These are phyloP conservation scores for Thera obeliscata DNA, from an alignment of 2,888 invertebrate genomes.

Conservation along the genomic window DNA sequence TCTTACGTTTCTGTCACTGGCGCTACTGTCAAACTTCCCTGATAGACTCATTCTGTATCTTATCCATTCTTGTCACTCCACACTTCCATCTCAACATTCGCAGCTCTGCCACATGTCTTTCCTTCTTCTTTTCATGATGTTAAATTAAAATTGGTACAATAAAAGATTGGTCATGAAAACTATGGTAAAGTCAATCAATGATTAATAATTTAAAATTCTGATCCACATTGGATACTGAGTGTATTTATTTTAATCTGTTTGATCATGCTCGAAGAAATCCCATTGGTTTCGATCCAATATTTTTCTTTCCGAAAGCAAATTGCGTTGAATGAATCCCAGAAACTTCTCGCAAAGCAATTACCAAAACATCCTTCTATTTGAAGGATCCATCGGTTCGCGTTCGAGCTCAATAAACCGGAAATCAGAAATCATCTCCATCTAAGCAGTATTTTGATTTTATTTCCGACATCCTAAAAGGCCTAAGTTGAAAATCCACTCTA, in stretches of 20 bases:
- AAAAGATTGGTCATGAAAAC: too few species aligned
- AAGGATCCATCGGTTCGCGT: slow-evolving; percentile 36
- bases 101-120: too few species aligned
- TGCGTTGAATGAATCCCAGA: slow-evolving; percentile 15
- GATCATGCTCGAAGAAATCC: not conserved
- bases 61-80: too few species aligned
- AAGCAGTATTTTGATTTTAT: slow-evolving; percentile 40
- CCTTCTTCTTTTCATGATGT: too few species aligned
- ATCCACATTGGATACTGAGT: too few species aligned
- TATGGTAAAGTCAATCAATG: too few species aligned
- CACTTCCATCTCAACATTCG: too few species aligned
- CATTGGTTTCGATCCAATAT: slow-evolving; percentile 12
- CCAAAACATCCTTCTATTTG: slow-evolving; percentile 38
- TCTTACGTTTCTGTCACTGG: too few species aligned
- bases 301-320: slow-evolving; percentile 15
- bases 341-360: slow-evolving; percentile 33
- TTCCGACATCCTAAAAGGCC: slow-evolving; percentile 35
- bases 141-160: not conserved
- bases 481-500: slow-evolving; percentile 2
- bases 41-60: too few species aligned
- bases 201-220: too few species aligned
- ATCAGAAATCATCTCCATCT: slow-evolving; percentile 42
- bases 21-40: too few species aligned
- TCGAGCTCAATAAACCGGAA: slow-evolving; percentile 41
- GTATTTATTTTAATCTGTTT: not conserved